A percentile compares a stretch with the other conserved stretches of the same genome.
Evolutionary conservation across 2,888 invertebrate species (phyloP).

Genomic region (Agrochola circellaris): DNA sequence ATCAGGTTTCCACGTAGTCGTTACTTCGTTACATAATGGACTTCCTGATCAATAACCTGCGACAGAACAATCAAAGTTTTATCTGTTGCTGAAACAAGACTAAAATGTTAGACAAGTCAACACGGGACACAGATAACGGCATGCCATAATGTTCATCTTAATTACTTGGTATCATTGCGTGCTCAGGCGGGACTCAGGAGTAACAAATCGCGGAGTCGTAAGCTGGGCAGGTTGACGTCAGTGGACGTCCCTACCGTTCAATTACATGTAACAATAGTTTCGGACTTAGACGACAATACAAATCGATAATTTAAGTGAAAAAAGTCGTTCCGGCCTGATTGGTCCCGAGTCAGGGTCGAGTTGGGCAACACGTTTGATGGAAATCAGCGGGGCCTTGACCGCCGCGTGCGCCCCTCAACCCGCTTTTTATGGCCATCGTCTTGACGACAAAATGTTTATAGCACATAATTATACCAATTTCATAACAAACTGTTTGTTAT

Average conservation of each 20-base stretch:
- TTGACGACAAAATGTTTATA: conserved; percentile 67
- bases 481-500: conserved; percentile 60
- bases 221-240: conserved; percentile 14
- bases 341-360: conserved; percentile 85
- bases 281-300: conserved; percentile 70
- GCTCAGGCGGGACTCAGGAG: no score
- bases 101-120: conserved; percentile 36
- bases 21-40: conserved; percentile 39
- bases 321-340: conserved; percentile 90
- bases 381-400: conserved; percentile 87
- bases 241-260: conserved; percentile 25
- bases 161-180: not conserved
- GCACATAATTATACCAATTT: conserved; percentile 63
- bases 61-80: conserved; percentile 49
- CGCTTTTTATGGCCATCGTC: conserved; percentile 75
- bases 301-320: conserved; percentile 84
- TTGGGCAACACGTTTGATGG: conserved; percentile 85
- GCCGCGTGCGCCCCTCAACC: conserved; percentile 83
- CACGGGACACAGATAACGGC: conserved; percentile 37
- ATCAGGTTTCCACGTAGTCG: conserved; percentile 26
- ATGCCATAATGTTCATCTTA: conserved; percentile 34
- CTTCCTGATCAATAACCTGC: conserved; percentile 62
- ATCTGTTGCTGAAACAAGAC: conserved; percentile 47
- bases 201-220: not conserved
- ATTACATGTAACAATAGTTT: conserved; percentile 59